Conservation (phyloP, 2,113 vertebrate genomes). For the Amphilophus citrinellus region DNA sequence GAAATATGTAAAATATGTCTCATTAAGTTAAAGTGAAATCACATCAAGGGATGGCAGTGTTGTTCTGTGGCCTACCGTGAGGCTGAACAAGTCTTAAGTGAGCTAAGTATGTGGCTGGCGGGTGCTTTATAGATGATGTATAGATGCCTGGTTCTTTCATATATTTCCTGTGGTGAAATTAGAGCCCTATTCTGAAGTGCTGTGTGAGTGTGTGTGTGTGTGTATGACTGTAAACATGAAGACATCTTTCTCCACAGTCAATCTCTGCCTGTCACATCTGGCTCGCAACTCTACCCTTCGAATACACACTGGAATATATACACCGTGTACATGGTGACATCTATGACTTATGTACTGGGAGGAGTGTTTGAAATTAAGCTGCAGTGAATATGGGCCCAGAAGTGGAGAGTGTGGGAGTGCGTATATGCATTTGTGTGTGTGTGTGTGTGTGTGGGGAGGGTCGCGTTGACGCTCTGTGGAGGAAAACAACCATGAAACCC, state of each 20-base stretch:
- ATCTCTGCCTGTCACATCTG: conserved; percentile 85
- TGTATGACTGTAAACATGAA: conserved; percentile 80
- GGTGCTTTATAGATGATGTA: conserved; percentile 80
- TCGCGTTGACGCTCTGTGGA: background rate
- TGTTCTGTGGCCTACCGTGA: conserved; percentile 27
- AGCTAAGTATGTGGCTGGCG: conserved; percentile 57
- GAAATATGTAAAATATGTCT: conserved; percentile 15
- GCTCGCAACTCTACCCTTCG: conserved; percentile 86
- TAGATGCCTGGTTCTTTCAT: conserved; percentile 80
- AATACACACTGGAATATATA: conserved; percentile 81
- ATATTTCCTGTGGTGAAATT: conserved; percentile 82
- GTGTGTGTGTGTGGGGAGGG: conserved; percentile 1
- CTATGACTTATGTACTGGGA: conserved; percentile 74
- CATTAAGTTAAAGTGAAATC: conserved; percentile 34
- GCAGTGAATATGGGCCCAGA: conserved; percentile 68
- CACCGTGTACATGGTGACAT: conserved; percentile 68
- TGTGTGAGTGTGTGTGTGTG: conserved; percentile 7
- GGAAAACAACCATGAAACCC: conserved; percentile 28
- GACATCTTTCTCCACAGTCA: conserved; percentile 79
- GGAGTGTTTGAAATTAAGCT: conserved; percentile 78
- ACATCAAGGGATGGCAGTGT: conserved; percentile 26
- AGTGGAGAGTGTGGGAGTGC: conserved; percentile 10
- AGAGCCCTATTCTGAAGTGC: conserved; percentile 68
- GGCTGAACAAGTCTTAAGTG: conserved; percentile 44
- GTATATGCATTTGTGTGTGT: conserved; percentile 11